Evolutionary conservation across 1,140 invertebrate species (phyloP).

Genomic region (Nixonia krombeini): DNA sequence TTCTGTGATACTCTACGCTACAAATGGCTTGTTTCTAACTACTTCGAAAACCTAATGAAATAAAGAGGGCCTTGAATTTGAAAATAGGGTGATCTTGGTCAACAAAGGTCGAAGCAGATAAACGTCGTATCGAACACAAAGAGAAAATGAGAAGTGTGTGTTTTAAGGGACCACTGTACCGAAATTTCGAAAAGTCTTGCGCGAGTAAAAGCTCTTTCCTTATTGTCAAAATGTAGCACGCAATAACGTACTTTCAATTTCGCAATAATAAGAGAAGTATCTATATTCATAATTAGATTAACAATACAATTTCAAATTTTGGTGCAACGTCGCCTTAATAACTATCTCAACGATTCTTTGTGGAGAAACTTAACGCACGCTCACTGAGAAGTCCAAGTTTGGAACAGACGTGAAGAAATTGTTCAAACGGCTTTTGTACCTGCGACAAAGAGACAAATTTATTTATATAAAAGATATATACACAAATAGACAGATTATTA

Average conservation of each 20-base stretch:
- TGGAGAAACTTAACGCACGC: conserved; percentile 9
- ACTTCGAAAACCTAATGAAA: conserved; percentile 33
- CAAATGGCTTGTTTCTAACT: conserved; percentile 30
- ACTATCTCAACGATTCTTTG: no score
- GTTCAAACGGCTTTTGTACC: conserved; percentile 61
- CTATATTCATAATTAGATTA: neutral
- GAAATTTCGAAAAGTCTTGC: no score
- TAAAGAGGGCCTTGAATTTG: conserved; percentile 45
- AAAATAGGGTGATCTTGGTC: conserved; percentile 23
- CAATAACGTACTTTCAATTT: no score
- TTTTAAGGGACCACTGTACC: no score
- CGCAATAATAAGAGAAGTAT: neutral
- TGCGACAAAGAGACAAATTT: conserved; percentile 57
- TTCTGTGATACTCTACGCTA: conserved; percentile 49
- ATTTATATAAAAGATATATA: conserved; percentile 63
- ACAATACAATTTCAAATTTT: neutral
- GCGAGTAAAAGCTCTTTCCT: no score
- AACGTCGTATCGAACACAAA: no score
- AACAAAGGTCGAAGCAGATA: conserved; percentile 30
- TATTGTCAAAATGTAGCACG: no score
- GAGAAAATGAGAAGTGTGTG: no score
- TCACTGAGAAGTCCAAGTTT: conserved; percentile 27
- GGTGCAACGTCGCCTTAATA: no score
- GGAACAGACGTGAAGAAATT: conserved; percentile 35
- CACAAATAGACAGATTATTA: conserved; percentile 38